Evolutionary conservation across 1,140 invertebrate species (phyloP), one percentile per base, ranked within the genome.

Genomic region (Plectrocnemia conspersa): DNA sequence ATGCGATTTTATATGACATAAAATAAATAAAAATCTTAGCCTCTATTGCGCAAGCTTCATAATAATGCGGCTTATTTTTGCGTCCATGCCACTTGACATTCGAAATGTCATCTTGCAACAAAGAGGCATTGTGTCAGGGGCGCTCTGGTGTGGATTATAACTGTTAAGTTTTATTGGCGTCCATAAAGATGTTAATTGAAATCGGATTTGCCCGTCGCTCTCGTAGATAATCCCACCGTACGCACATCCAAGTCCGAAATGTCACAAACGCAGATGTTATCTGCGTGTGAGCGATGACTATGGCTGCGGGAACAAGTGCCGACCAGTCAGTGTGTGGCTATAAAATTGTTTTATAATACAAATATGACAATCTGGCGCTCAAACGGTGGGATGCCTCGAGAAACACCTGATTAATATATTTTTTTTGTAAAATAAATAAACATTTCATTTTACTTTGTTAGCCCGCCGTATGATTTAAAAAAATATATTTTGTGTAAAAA

Each of bases 301-400:
- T 61, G 59, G 49, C 24, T 45, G 19, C 40, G 41, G 33, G 21
- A 56, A 61, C 59, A 61, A 61, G 59, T 61, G 54, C 48, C 40
- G 35, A 15, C 29, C 48, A 16, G 38, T 33, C 53, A 23, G 45
- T 45, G 53, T 55, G 52, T 46, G 52, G 57, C 41, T 55, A 59
- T 59, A 59, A 59, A 59, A 59, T 59, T 47, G 56, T 59, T 59
- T 59, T 33, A 45, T 54, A 42, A n/a, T 38, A 59, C 49, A 59
- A 53, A 59, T 54, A 44, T 53, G 41, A 16, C 46, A 32, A 4
- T 13, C n/a, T 36, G 47, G 32, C 18, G 25, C 7, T 32, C 7
- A n/a, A 9, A 9, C n/a, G 27, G n/a, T 32, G 7, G 27, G 27
- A 32, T n/a, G 27, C n/a, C 27, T 32, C 7, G 27, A 9, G 7